Evolutionary conservation across 2,797 vertebrate genomes (phyloP), one percentile per base, ranked within the genome.

Genomic region (Phalanger gymnotis): DNA sequence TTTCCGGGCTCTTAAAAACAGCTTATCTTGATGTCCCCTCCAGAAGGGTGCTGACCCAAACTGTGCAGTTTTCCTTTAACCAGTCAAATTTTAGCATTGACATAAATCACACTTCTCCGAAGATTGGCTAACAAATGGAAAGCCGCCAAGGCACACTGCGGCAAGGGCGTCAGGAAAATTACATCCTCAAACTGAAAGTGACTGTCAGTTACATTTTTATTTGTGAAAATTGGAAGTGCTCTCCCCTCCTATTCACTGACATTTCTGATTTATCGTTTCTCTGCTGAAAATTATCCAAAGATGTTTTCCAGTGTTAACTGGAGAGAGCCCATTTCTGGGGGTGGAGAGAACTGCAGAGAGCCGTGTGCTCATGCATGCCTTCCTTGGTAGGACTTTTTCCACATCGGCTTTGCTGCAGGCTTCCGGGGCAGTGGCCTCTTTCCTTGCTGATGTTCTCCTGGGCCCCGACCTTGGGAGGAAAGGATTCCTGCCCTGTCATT

Each of bases 231-330:
- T 98, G 98, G 98, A 97, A 98, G 97, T 25, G 92, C 97, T 98
- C 96, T 97, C 97, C 89, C 34, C 66, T 98, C 97, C 97, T 96
- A 94, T 96, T 58, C 96, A 94, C 98, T 98, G 98, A 98, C 98
- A 98, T 98, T 93, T 52, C 97, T 98, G 98, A 99, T 98, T 97
- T 98, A 99, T 98, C 98, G 97, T 98, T 98, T 98, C 96, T 98
- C 98, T 98, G 97, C 98, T 98, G 98, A 98, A 98, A 98, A 98
- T 98, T 98, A 98, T 98, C 98, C 98, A 98, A 98, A 98, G 96
- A 97, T 97, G 97, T 98, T 97, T 98, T 97, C 91, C 97, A 93
- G 94, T 92, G 90, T 96, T 92, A 96, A 61, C 93, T 97, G 90
- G 94, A 97, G 94, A 97, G 96, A 98, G 95, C 94, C 94, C 95